A percentile compares a stretch with the other conserved stretches of the same genome.
These are phyloP conservation scores for Lymantria monacha DNA, from an alignment of 2,888 invertebrate genomes.

Conservation along the genomic window DNA sequence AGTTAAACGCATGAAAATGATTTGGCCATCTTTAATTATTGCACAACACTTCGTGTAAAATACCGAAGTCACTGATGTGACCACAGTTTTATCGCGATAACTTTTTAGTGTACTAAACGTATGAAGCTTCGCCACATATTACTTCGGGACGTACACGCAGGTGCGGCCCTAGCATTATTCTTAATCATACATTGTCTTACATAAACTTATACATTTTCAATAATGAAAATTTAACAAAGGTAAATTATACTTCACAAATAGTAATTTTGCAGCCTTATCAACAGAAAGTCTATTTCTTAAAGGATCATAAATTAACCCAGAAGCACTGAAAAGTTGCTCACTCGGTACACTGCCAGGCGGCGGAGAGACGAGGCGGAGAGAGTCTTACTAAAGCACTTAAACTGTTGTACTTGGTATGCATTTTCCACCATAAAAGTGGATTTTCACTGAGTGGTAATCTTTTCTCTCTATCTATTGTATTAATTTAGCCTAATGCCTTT, in stretches of 20 bases:
- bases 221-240: too few species aligned
- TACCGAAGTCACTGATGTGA: too few species aligned
- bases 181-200: too few species aligned
- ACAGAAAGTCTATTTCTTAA: conserved; percentile 2
- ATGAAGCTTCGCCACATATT: too few species aligned
- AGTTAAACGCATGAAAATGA: too few species aligned
- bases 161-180: too few species aligned
- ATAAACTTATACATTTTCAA: too few species aligned
- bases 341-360: conserved; percentile 4
- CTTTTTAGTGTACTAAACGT: too few species aligned
- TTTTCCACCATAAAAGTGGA: conserved; percentile 17
- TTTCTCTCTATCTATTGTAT: conserved; percentile 6
- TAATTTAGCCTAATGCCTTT: conserved; percentile 13
- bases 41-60: too few species aligned
- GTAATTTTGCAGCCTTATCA: conserved; percentile 2
- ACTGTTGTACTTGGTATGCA: conserved; percentile 4
- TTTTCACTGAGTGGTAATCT: conserved; percentile 6
- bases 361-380: conserved; percentile 2
- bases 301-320: conserved; percentile 11
- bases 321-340: background rate
- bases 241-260: background rate
- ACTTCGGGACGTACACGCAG: too few species aligned
- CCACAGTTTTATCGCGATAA: too few species aligned
- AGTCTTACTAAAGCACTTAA: background rate
- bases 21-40: too few species aligned